These are phyloP conservation scores for Psittacula cyanocephala DNA, from an alignment of 2,113 vertebrate genomes.

Conservation along the genomic window DNA sequence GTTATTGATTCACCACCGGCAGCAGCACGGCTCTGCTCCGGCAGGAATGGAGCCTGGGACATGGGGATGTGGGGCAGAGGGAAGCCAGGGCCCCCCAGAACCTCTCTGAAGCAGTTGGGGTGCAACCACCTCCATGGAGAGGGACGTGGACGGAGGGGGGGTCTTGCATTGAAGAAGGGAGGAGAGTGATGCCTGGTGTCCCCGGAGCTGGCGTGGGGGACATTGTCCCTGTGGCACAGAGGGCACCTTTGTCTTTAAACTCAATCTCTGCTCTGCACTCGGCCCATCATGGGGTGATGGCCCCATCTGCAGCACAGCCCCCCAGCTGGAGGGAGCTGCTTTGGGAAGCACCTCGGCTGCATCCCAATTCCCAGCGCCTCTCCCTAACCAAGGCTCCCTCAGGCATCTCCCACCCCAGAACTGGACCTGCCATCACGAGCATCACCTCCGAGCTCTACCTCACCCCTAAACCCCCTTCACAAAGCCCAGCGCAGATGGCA, in stretches of 20 bases:
- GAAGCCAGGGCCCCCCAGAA: neutral
- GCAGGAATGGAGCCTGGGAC: neutral
- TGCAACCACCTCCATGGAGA: accelerated
- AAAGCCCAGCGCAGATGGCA: neutral
- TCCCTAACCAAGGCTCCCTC: neutral
- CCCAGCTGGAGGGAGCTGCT: neutral
- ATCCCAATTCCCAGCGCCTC: neutral
- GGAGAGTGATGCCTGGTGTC: neutral
- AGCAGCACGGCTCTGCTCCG: neutral
- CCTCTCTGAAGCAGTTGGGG: neutral
- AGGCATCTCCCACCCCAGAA: neutral
- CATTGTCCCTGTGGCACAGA: neutral
- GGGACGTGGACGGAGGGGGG: neutral
- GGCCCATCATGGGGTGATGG: neutral
- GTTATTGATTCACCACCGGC: conserved; percentile 35
- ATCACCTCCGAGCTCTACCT: neutral
- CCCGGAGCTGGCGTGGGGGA: neutral
- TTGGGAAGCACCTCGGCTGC: neutral
- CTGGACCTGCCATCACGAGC: neutral
- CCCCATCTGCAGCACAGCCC: neutral
- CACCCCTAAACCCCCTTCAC: neutral
- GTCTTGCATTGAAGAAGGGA: neutral
- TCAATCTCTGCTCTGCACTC: neutral
- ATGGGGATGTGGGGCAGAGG: neutral
- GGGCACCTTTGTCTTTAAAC: neutral